Evolutionary conservation across 2,888 invertebrate genomes (phyloP).

Genomic region (Lochmaea crataegi): DNA sequence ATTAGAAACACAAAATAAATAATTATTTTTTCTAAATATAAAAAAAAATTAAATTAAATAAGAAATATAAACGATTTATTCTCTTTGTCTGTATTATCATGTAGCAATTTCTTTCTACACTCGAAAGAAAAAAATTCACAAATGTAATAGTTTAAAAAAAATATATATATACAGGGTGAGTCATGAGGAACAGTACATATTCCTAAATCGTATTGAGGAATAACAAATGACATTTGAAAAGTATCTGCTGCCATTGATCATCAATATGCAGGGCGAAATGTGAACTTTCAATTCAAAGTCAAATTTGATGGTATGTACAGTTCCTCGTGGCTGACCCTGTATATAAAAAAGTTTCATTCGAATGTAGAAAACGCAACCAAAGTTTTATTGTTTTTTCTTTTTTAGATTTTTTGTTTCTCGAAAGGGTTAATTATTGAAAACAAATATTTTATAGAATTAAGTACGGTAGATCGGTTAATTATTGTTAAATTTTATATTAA

Average conservation of each 20-base stretch:
- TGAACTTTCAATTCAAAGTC: too few species aligned
- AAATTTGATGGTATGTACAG: too few species aligned
- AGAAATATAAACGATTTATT: constrained; percentile 1
- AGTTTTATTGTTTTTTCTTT: constrained; percentile 42
- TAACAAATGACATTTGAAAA: too few species aligned
- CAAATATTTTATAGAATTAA: constrained; percentile 45
- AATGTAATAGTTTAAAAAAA: too few species aligned
- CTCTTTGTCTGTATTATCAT: background rate
- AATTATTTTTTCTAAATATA: background rate
- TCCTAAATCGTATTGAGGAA: too few species aligned
- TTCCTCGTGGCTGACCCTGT: background rate
- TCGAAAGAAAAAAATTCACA: background rate
- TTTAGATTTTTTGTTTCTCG: constrained; percentile 24
- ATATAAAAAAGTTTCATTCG: constrained; percentile 34
- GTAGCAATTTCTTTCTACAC: background rate
- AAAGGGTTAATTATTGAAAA: background rate
- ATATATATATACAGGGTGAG: too few species aligned
- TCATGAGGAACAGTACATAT: too few species aligned
- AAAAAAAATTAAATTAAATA: background rate
- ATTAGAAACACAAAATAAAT: background rate
- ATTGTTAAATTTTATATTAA: constrained; percentile 46
- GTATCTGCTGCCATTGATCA: too few species aligned
- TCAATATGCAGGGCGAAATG: too few species aligned
- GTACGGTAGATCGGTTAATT: constrained; percentile 52
- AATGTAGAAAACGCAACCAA: constrained; percentile 44